phyloP scores from a whole-genome alignment of 2,888 invertebrate species.

The Cetonia aurata region DNA sequence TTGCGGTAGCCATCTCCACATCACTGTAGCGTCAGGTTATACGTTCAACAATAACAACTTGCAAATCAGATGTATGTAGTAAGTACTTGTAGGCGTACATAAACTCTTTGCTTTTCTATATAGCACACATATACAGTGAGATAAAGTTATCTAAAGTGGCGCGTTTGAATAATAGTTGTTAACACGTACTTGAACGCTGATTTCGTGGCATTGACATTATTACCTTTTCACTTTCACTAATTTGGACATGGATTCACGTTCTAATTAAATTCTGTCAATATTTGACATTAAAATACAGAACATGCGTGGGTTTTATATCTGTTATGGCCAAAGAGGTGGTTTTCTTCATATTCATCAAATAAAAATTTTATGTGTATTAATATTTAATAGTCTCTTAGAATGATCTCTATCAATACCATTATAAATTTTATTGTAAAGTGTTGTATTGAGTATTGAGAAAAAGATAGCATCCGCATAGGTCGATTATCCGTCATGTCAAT shows the following conservation, averaged over 20 bases:
- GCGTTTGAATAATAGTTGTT: conserved; percentile 6
- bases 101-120: not conserved
- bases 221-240: conserved; percentile 25
- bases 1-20: conserved; percentile 11
- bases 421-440: no score
- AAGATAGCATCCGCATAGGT: no score
- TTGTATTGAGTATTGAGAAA: no score
- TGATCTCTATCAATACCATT: no score
- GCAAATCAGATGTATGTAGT: conserved; percentile 4
- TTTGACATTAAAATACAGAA: conserved; percentile 6
- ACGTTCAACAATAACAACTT: conserved; percentile 11
- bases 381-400: no score
- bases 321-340: no score
- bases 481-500: no score
- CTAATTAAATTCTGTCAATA: not conserved
- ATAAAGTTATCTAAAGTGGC: conserved; percentile 25
- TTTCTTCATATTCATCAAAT: no score
- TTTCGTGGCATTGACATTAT: conserved; percentile 23
- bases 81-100: not conserved
- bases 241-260: not conserved
- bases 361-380: no score
- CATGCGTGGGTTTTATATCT: not conserved
- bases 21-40: conserved; percentile 1
- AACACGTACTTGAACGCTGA: conserved; percentile 18
- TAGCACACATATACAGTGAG: not conserved